Conservation (phyloP, 2,888 invertebrate genomes). For the Phytoseiulus persimilis region DNA sequence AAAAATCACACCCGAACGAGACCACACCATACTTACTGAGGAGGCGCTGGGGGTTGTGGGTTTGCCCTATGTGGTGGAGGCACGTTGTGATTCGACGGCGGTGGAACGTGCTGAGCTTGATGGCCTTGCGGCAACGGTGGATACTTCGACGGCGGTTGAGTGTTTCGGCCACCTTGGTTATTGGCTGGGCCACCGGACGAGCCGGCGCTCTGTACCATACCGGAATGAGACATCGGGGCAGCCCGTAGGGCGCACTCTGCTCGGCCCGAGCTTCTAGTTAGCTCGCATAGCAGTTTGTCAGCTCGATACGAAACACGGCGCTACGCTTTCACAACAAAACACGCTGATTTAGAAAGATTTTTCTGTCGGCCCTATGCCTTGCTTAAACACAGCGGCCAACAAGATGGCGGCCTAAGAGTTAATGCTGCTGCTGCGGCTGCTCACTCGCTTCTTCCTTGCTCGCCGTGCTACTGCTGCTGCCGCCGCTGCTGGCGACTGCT, state of each 20-base stretch:
- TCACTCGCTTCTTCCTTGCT: conserved; percentile 13
- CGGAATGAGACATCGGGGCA: not conserved
- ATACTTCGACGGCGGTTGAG: not conserved
- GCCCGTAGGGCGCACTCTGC: conserved; percentile 5
- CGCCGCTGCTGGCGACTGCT: not conserved
- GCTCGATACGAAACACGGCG: not conserved
- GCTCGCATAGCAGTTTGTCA: conserved; percentile 24
- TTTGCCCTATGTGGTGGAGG: not conserved
- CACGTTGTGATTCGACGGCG: not conserved
- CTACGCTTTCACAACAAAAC: conserved; percentile 26
- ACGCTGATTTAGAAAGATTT: conserved; percentile 33
- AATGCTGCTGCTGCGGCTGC: conserved; percentile 30
- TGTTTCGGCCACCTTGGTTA: conserved; percentile 5
- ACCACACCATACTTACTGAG: conserved; percentile 5
- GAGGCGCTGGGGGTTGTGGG: not conserved
- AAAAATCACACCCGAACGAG: not conserved
- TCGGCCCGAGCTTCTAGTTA: not conserved
- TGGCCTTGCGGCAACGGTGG: not conserved
- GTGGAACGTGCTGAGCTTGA: not conserved
- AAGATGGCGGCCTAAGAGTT: conserved; percentile 31
- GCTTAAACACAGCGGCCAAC: conserved; percentile 13
- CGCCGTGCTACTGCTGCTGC: not conserved
- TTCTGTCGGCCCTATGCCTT: conserved; percentile 22
- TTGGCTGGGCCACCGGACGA: conserved; percentile 5
- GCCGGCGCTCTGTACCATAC: not conserved